Evolutionary conservation across 1,140 invertebrate genomes (phyloP), one percentile per base, ranked within the genome.

Genomic region (Leptinotarsa defecta): DNA sequence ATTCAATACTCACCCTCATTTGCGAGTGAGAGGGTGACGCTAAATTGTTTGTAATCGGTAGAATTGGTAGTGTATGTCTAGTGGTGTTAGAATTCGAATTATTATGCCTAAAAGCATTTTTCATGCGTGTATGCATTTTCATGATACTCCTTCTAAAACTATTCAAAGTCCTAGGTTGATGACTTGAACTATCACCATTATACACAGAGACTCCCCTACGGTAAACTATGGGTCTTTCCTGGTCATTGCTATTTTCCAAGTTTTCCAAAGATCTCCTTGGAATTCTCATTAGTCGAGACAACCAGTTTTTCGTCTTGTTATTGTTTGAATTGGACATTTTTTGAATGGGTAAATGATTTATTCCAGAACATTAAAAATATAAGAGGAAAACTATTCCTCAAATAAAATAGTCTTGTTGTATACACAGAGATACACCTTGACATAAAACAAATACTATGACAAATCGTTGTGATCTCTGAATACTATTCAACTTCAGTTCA

Each of bases 111-210:
- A 81, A 79, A 52, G 71, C 79, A 71, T 77, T 78, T 74, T 79
- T 81, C 67, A 81, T 73, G 15, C 78, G 49, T 15, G 69, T 78
- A 19, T 81, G 80, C 80, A 75, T 78, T 49, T 78, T 78, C 11
- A 68, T 81, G 5, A 81, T 49, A 72, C 76, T 79, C 48, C 69
- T 79, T 19, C 78, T 68, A 13, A 81, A 74, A 70, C 77, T 72
- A 24, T 73, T 77, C 1, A 72, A 17, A 67, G n/a, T 74, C 24
- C 73, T 68, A 69, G 48, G 19, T 15, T 27, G 61, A 13, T 65
- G 62, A 13, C 19, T 22, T n/a, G 48, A 52, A 74, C n/a, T 74
- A 65, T 65, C 72, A 68, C 17, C 24, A 74, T 48, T 68, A 68
- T 68, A 48, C 6, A 49, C 13, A 62, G 73, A 13, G 4, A 48